These are phyloP conservation scores for Anas bahamensis DNA, from an alignment of 2,797 vertebrate species.

Conservation along the genomic window DNA sequence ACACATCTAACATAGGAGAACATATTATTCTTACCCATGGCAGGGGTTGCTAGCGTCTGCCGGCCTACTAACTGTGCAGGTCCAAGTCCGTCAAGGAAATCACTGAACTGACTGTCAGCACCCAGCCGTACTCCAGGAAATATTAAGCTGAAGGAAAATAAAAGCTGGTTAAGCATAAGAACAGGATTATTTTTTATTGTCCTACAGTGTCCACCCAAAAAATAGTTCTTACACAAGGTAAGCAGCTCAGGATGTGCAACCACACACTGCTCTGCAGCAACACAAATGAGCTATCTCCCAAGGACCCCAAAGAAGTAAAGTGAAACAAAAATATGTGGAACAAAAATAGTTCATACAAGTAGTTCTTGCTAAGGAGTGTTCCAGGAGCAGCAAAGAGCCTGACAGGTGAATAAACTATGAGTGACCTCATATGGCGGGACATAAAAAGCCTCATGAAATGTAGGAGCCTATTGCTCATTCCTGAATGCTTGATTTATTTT, in stretches of 20 bases:
- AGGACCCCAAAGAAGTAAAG: neutral
- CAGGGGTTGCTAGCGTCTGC: conserved; percentile 96
- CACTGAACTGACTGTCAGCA: conserved; percentile 96
- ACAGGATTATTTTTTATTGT: neutral
- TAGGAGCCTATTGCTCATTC: neutral
- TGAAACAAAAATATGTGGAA: neutral
- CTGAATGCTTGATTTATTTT: neutral
- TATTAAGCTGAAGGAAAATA: conserved; percentile 86
- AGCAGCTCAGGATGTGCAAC: neutral
- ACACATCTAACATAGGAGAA: neutral
- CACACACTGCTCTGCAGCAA: neutral
- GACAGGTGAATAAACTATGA: neutral
- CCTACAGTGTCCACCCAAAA: neutral
- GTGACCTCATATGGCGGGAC: neutral
- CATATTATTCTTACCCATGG: conserved; percentile 87
- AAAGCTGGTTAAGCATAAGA: neutral
- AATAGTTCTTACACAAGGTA: neutral
- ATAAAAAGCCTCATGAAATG: neutral
- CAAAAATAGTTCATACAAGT: neutral
- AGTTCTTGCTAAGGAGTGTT: neutral
- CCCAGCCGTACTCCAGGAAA: conserved; percentile 95
- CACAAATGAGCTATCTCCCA: neutral
- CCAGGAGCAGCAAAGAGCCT: neutral
- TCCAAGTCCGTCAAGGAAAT: conserved; percentile 96
- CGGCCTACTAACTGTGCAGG: conserved; percentile 96